Percentiles rank a stretch among this genome's conserved stretches.
phyloP scores from a whole-genome alignment of 2,113 vertebrate species.

The Cercopithecus mona region DNA sequence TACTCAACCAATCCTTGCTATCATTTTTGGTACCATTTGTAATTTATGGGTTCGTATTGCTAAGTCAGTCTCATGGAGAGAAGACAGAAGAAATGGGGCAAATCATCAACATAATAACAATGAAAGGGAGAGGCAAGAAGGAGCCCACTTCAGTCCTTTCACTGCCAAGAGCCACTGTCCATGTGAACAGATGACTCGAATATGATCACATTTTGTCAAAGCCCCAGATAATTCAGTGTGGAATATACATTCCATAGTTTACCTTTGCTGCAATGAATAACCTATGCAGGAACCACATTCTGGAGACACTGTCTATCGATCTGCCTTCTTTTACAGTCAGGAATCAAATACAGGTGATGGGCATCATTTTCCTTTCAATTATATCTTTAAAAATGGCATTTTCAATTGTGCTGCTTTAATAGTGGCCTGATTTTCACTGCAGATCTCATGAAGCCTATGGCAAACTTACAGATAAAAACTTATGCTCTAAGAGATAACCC shows the following conservation, averaged over 20 bases:
- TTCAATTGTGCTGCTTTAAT: rapidly evolving
- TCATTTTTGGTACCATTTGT: background rate
- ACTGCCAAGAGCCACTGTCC: rapidly evolving
- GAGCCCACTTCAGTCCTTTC: rapidly evolving
- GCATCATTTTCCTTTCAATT: background rate
- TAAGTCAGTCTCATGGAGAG: background rate
- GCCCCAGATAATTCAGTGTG: too few species aligned
- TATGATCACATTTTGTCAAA: rapidly evolving
- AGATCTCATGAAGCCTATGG: rapidly evolving
- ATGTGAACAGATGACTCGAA: rapidly evolving
- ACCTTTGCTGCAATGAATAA: background rate
- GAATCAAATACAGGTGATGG: rapidly evolving
- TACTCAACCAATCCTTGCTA: rapidly evolving
- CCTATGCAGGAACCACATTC: background rate
- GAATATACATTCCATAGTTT: rapidly evolving
- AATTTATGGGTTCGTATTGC: rapidly evolving
- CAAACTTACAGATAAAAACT: background rate
- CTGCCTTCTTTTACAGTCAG: background rate
- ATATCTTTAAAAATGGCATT: background rate
- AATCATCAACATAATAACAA: background rate
- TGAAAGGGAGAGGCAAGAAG: rapidly evolving
- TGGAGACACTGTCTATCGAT: rapidly evolving
- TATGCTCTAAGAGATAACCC: rapidly evolving
- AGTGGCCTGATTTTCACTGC: rapidly evolving
- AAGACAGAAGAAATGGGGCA: too few species aligned